phyloP scores from a whole-genome alignment of 2,797 vertebrate species.

The Apogon talboti region DNA sequence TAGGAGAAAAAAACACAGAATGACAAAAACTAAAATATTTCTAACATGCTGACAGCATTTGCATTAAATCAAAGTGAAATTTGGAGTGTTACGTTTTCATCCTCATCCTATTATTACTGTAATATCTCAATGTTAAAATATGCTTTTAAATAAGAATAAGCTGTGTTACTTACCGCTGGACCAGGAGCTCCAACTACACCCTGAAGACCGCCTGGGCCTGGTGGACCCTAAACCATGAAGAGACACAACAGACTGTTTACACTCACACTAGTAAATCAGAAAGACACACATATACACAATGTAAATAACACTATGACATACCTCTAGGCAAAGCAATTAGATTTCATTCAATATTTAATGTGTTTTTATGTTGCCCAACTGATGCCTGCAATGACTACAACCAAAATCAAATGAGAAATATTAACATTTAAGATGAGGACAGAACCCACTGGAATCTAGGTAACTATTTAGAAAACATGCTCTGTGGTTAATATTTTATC shows the following conservation, averaged over 20 bases:
- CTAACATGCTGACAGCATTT: neutral
- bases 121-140: conserved; percentile 3
- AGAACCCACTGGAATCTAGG: neutral
- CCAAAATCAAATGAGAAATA: conserved; percentile 3
- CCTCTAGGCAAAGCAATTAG: neutral
- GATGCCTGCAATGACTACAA: conserved; percentile 14
- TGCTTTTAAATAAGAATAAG: neutral
- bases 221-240: conserved; percentile 88
- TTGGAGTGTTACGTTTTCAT: neutral
- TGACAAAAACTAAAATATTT: too few relatives aligned
- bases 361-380: neutral
- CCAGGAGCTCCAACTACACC: conserved; percentile 96
- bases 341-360: neutral
- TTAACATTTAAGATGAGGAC: conserved; percentile 4
- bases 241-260: neutral
- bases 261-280: neutral
- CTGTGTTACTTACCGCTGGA: conserved; percentile 91
- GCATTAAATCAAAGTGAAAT: neutral
- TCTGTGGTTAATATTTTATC: conserved; percentile 35
- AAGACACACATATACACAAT: neutral
- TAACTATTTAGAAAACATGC: conserved; percentile 31
- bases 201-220: conserved; percentile 92
- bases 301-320: neutral
- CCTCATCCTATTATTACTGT: neutral
- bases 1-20: too few relatives aligned